Conservation (phyloP, 2,113 vertebrate species). For the Chloropsis hardwickii region DNA sequence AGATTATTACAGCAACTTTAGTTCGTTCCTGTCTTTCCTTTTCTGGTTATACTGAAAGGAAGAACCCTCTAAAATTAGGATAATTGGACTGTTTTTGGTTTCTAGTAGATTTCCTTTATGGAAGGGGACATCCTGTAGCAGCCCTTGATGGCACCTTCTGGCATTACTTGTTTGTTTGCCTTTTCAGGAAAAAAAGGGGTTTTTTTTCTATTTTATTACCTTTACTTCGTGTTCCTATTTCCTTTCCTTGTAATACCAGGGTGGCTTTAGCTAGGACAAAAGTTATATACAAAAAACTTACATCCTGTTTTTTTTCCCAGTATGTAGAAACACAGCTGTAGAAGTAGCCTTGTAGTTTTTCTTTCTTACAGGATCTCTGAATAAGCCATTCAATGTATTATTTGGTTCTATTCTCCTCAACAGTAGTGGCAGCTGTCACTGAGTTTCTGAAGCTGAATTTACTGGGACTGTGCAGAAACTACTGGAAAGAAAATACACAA, state of each 20-base stretch:
- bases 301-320: not conserved
- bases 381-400: not conserved
- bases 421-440: not conserved
- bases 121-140: not conserved
- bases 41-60: not conserved
- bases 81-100: not conserved
- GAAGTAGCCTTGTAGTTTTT: not conserved
- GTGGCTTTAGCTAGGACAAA: not conserved
- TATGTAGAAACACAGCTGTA: not conserved
- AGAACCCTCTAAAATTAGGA: not conserved
- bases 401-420: not conserved
- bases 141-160: not conserved
- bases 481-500: rapidly evolving
- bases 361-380: not conserved
- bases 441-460: not conserved
- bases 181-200: not conserved
- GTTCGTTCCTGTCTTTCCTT: conserved; percentile 23
- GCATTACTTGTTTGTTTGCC: not conserved
- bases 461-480: not conserved
- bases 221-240: not conserved
- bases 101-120: not conserved
- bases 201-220: not conserved
- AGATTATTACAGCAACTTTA: not conserved
- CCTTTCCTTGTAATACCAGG: not conserved
- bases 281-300: not conserved